Evolutionary conservation across 2,113 vertebrate species (phyloP).

Genomic region (Martes martes): DNA sequence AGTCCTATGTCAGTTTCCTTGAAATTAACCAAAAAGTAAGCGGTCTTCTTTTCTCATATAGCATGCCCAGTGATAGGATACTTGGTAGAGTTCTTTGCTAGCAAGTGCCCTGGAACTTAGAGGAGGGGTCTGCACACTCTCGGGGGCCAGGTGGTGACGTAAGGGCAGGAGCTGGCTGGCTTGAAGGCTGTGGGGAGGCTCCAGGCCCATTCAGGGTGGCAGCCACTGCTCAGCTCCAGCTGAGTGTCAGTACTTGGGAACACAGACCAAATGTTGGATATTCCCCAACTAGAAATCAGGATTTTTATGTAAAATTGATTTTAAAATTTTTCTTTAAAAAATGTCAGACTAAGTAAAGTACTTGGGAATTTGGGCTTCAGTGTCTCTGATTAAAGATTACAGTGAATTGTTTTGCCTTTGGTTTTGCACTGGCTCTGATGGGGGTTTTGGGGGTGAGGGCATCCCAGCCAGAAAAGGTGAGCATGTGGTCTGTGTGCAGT

Average conservation of each 20-base stretch:
- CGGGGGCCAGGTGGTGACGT: not conserved
- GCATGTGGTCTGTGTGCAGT: constrained; percentile 79
- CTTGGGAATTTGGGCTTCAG: not conserved
- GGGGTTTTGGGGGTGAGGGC: not conserved
- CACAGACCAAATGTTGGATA: fast-evolving
- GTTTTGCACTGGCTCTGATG: not conserved
- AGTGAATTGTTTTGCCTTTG: not conserved
- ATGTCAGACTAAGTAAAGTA: not conserved
- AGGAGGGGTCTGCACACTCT: not conserved
- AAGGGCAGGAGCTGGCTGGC: fast-evolving
- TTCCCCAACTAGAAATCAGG: not conserved
- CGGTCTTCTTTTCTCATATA: fast-evolving
- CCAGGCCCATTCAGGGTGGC: not conserved
- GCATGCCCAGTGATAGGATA: not conserved
- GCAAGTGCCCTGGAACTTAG: not conserved
- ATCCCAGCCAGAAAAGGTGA: not conserved
- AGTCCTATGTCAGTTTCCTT: constrained; percentile 91
- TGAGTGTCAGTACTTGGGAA: not conserved
- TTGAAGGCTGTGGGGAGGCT: not conserved
- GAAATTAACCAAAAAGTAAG: constrained; percentile 97
- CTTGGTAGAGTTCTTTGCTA: not conserved
- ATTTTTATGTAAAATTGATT: not conserved
- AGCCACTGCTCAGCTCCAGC: not conserved
- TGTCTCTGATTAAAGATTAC: not conserved
- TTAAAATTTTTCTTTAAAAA: not conserved